Evolutionary conservation across 2,113 vertebrate species (phyloP).

Genomic region (Aptenodytes forsteri): DNA sequence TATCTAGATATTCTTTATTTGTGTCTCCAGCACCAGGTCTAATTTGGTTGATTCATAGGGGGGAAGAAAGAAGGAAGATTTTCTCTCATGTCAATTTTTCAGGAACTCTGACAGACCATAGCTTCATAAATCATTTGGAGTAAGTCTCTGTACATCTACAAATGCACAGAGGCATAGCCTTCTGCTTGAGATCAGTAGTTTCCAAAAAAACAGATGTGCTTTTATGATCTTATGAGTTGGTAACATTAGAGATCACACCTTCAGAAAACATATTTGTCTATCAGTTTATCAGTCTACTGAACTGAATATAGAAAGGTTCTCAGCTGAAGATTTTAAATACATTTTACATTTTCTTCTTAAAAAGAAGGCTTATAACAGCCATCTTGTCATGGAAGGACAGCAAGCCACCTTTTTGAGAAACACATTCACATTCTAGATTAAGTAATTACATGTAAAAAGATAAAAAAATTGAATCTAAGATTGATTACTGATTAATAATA

Average conservation of each 20-base stretch:
- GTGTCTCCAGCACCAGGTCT: background rate
- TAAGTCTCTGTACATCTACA: background rate
- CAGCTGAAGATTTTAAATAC: background rate
- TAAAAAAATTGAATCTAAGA: background rate
- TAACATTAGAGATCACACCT: background rate
- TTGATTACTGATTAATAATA: background rate
- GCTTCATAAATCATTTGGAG: constrained; percentile 8
- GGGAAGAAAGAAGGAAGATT: background rate
- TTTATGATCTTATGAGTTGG: background rate
- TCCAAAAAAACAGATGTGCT: background rate
- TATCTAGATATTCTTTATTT: background rate
- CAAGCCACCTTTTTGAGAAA: background rate
- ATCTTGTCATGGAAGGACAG: background rate
- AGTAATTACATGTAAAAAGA: background rate
- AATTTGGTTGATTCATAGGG: background rate
- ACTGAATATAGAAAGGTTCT: background rate
- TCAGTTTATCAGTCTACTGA: background rate
- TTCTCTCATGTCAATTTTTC: background rate
- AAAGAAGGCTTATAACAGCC: background rate
- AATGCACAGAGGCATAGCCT: background rate
- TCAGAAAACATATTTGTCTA: background rate
- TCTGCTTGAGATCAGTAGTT: background rate
- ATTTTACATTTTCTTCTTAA: background rate
- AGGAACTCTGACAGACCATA: background rate
- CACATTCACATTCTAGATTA: background rate